phyloP scores from a whole-genome alignment of 2,113 vertebrate genomes.

The Sterrhoptilus dennistouni region DNA sequence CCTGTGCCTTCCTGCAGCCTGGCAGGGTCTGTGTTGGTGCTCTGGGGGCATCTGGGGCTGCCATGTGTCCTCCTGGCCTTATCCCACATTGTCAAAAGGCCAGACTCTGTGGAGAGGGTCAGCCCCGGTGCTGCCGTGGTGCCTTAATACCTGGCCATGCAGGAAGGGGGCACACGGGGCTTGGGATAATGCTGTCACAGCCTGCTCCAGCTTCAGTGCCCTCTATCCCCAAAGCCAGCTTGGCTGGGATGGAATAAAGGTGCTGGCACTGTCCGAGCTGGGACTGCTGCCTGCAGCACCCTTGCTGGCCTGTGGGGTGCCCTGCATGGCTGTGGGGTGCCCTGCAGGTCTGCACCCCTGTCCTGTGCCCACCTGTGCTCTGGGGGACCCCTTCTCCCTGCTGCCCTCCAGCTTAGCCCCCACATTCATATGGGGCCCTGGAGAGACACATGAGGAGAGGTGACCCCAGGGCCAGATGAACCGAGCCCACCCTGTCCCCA shows the following conservation, averaged over 20 bases:
- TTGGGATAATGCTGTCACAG: not conserved
- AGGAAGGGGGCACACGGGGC: not conserved
- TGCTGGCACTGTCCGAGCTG: not conserved
- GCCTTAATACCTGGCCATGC: slow-evolving; percentile 63
- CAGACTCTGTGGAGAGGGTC: not conserved
- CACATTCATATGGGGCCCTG: not conserved
- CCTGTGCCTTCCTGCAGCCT: not conserved
- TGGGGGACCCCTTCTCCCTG: not conserved
- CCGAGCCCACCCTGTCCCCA: not conserved
- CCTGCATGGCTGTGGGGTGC: not conserved
- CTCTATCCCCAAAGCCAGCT: not conserved
- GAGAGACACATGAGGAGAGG: not conserved
- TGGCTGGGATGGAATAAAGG: not conserved
- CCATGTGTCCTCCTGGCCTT: not conserved
- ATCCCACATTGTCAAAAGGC: not conserved
- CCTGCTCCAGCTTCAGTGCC: not conserved
- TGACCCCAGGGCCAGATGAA: not conserved
- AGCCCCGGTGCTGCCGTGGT: slow-evolving; percentile 67
- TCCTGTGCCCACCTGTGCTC: not conserved
- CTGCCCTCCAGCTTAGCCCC: not conserved
- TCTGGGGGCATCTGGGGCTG: not conserved
- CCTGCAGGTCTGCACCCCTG: no score
- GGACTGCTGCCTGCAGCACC: not conserved
- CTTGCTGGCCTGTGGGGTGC: not conserved
- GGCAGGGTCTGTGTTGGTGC: not conserved